These are phyloP conservation scores for Hemiscyllium ocellatum DNA, from an alignment of 2,113 vertebrate genomes.

Conservation along the genomic window DNA sequence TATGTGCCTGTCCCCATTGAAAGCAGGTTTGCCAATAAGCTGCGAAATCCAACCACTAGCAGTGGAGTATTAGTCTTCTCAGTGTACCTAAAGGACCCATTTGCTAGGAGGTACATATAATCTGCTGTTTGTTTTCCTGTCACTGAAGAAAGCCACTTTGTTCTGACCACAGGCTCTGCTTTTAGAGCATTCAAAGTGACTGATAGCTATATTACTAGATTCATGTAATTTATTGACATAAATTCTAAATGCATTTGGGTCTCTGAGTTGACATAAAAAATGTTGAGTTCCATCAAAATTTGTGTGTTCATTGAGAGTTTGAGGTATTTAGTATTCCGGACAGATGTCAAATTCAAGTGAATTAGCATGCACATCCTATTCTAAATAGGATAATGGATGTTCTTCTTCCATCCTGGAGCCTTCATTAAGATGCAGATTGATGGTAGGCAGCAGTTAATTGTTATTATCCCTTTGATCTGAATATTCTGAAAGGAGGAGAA, in stretches of 20 bases:
- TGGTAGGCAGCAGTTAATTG: constrained; percentile 30
- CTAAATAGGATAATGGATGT: constrained; percentile 31
- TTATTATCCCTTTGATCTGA: constrained; percentile 29
- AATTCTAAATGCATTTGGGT: neutral
- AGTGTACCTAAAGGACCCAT: neutral
- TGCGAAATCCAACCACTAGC: no score
- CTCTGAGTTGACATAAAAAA: neutral
- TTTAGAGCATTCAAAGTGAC: neutral
- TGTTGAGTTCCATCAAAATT: neutral
- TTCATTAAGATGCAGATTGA: constrained; percentile 37
- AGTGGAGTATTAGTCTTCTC: neutral
- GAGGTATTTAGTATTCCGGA: constrained; percentile 24
- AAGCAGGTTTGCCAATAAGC: no score
- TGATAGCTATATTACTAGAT: neutral
- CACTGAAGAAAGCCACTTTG: neutral
- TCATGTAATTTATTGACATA: neutral
- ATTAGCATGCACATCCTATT: constrained; percentile 1
- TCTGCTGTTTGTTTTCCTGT: neutral
- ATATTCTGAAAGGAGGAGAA: constrained; percentile 14
- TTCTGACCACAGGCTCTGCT: neutral
- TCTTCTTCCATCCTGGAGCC: constrained; percentile 35
- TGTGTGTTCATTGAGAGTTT: neutral
- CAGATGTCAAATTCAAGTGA: constrained; percentile 23
- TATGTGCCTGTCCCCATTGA: no score
- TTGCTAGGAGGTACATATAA: neutral